Conservation (phyloP, 2,797 vertebrate genomes). For the Okamejei kenojei region DNA sequence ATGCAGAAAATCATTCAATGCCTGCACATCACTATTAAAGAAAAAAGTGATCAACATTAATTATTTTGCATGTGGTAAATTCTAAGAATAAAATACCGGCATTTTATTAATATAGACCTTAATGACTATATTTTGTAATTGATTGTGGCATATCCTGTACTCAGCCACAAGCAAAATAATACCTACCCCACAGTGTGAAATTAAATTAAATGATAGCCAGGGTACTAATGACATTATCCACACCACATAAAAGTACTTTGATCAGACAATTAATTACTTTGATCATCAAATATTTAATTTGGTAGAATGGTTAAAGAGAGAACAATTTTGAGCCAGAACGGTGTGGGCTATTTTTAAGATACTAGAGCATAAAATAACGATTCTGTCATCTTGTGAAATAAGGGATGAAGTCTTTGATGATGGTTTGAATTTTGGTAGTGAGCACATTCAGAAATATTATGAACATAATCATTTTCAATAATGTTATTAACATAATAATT, state of each 20-base stretch:
- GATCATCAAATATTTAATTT: no score
- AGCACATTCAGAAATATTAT: not conserved
- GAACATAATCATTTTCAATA: not conserved
- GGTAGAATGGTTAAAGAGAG: not conserved
- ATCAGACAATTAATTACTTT: not conserved
- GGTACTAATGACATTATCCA: slow-evolving; percentile 8
- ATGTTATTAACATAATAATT: not conserved
- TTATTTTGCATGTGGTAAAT: not conserved
- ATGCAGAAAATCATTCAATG: slow-evolving; percentile 93
- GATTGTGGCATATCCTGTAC: not conserved
- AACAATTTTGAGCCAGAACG: not conserved
- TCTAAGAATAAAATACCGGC: not conserved
- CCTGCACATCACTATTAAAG: slow-evolving; percentile 83
- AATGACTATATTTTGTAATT: not conserved
- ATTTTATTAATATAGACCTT: not conserved
- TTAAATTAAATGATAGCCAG: not conserved
- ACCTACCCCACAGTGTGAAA: not conserved
- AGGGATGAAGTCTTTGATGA: not conserved
- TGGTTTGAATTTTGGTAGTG: not conserved
- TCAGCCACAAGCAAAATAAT: not conserved
- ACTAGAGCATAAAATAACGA: not conserved
- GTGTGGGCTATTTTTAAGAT: not conserved
- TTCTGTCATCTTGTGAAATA: not conserved
- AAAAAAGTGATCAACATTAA: slow-evolving; percentile 33
- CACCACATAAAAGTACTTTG: not conserved